Conservation (phyloP, 2,888 invertebrate genomes). For the Panzeria rudis region DNA sequence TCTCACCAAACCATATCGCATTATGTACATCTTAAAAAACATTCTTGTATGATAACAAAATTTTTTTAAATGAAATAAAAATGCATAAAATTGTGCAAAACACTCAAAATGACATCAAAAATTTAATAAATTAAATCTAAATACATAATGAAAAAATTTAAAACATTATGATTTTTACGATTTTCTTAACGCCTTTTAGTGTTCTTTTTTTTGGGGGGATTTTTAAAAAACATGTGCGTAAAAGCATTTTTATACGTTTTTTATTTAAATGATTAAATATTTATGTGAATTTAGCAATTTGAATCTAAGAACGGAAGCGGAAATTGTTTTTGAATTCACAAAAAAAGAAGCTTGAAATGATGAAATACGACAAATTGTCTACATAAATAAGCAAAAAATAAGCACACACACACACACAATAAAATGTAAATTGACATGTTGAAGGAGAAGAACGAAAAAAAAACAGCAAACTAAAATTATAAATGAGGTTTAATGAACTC, state of each 20-base stretch:
- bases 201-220: background rate
- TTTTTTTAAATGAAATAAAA: background rate
- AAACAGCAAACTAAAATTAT: background rate
- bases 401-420: background rate
- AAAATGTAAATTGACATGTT: constrained; percentile 11
- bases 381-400: constrained; percentile 14
- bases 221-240: background rate
- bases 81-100: background rate
- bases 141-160: background rate
- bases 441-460: background rate
- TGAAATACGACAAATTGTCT: constrained; percentile 46
- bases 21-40: background rate
- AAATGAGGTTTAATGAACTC: constrained; percentile 54
- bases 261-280: constrained; percentile 32
- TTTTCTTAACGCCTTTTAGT: background rate
- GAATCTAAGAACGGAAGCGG: constrained; percentile 45
- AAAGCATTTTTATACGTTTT: background rate
- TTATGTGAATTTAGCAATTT: background rate
- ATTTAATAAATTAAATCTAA: background rate
- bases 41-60: background rate
- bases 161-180: constrained; percentile 1
- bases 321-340: constrained; percentile 42
- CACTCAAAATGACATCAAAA: background rate
- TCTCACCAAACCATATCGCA: background rate
- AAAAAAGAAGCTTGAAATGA: constrained; percentile 25